Conservation (phyloP, 2,888 invertebrate genomes). For the Amblyteles armatorius region DNA sequence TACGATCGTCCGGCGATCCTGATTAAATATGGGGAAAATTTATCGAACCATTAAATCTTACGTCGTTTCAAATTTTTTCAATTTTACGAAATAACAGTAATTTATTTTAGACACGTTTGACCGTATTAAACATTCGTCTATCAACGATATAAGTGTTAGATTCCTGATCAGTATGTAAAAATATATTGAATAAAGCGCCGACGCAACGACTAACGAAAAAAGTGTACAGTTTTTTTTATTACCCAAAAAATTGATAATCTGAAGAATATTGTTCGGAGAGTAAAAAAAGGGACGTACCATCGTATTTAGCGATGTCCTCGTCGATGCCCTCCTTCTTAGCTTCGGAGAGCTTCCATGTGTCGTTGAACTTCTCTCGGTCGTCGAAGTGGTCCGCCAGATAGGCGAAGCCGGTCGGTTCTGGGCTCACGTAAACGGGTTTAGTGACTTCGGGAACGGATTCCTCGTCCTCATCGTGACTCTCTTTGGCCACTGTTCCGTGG, state of each 20-base stretch:
- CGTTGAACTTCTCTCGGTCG: conserved; percentile 89
- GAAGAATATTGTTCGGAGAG: not conserved
- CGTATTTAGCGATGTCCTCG: conserved; percentile 97
- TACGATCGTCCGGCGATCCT: too few relatives aligned
- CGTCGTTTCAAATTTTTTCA: too few relatives aligned
- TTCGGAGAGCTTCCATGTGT: conserved; percentile 94
- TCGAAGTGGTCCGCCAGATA: conserved; percentile 96
- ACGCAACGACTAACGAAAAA: too few relatives aligned
- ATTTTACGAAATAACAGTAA: too few relatives aligned
- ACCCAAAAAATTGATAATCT: not conserved
- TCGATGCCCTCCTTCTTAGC: conserved; percentile 96
- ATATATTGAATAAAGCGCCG: too few relatives aligned
- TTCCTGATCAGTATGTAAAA: too few relatives aligned
- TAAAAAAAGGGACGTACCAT: conserved; percentile 87
- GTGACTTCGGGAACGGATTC: conserved; percentile 64
- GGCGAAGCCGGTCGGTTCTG: conserved; percentile 87
- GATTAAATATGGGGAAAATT: too few relatives aligned
- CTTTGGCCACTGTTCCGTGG: conserved; percentile 67
- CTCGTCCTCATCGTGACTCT: conserved; percentile 71
- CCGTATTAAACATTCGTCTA: too few relatives aligned
- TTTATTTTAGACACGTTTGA: too few relatives aligned
- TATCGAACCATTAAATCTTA: too few relatives aligned
- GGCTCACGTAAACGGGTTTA: conserved; percentile 88
- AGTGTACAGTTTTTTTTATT: not conserved
- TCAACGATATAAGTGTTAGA: too few relatives aligned